phyloP scores from a whole-genome alignment of 2,797 vertebrate species.

The Monodelphis domestica region DNA sequence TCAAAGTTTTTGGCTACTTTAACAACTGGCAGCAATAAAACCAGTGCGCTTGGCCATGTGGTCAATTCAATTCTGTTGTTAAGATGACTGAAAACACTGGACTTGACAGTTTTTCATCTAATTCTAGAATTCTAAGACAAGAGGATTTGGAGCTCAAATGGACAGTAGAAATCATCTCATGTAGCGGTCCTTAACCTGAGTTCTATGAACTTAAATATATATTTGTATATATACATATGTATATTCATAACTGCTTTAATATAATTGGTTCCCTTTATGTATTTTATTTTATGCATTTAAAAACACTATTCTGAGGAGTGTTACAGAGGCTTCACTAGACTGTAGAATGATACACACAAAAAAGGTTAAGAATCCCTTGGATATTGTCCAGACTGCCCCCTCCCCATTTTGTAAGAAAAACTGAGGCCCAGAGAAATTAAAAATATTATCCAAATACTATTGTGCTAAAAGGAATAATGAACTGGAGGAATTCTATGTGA shows the following conservation, averaged over 20 bases:
- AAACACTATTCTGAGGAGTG: background rate
- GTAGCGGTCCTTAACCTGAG: background rate
- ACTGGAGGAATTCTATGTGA: too few relatives aligned
- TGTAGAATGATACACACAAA: background rate
- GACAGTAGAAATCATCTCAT: background rate
- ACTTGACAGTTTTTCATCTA: background rate
- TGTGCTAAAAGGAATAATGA: too few relatives aligned
- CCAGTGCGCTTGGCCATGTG: constrained; percentile 1
- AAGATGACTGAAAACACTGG: background rate
- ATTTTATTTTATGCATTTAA: background rate
- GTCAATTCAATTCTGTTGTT: background rate
- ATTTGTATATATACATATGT: too few relatives aligned
- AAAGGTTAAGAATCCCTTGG: background rate
- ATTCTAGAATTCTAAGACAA: background rate
- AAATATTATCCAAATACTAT: background rate
- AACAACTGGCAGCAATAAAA: background rate
- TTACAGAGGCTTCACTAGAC: background rate
- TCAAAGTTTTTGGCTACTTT: background rate
- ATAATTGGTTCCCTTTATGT: background rate
- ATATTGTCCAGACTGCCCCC: background rate
- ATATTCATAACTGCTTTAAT: background rate
- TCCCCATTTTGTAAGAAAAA: background rate
- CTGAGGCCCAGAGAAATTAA: background rate
- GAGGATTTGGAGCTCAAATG: background rate
- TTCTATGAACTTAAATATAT: background rate